Evolutionary conservation across 1,140 invertebrate species (phyloP), one percentile per base, ranked within the genome.

Genomic region (Theocolax elegans): DNA sequence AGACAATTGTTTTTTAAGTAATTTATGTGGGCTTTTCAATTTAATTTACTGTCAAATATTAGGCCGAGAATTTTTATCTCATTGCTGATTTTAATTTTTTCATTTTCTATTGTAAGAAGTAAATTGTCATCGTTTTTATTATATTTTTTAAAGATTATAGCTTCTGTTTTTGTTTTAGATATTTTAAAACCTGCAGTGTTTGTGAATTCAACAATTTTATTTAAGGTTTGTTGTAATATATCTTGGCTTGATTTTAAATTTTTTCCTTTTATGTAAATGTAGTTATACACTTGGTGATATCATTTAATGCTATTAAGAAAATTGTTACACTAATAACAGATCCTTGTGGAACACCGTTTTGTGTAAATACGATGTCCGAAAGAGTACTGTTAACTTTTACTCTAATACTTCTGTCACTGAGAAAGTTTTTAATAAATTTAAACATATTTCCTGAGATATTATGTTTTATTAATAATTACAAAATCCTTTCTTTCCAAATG

Each of bases 401-500:
- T 60, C 13, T 10, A 8, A 73, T 68, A 10, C 1, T 17, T 49
- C 74, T 38, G 12, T 67, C 9, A 25, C 17, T 54, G 15, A 75
- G 46, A n/a, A n/a, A n/a, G n/a, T n/a, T n/a, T n/a, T n/a, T n/a
- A n/a, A n/a, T n/a, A n/a, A n/a, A n/a, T n/a, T n/a, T n/a, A n/a
- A n/a, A n/a, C n/a, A n/a, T n/a, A n/a, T n/a, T n/a, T n/a, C n/a
- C n/a, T n/a, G n/a, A n/a, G n/a, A n/a, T n/a, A n/a, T n/a, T n/a
- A n/a, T n/a, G n/a, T n/a, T n/a, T n/a, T n/a, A n/a, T n/a, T 27
- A 72, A 48, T 1, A 67, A 58, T 53, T 70, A 10, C 49, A 72
- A n/a, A 3, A 68, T 58, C 51, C 46, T 71, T 74, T 27, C 71
- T 53, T 42, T 77, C 62, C 0, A 74, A 58, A 9, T 19, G 54